Conservation (phyloP, 2,113 vertebrate genomes). For the Psephotus haematonotus region DNA sequence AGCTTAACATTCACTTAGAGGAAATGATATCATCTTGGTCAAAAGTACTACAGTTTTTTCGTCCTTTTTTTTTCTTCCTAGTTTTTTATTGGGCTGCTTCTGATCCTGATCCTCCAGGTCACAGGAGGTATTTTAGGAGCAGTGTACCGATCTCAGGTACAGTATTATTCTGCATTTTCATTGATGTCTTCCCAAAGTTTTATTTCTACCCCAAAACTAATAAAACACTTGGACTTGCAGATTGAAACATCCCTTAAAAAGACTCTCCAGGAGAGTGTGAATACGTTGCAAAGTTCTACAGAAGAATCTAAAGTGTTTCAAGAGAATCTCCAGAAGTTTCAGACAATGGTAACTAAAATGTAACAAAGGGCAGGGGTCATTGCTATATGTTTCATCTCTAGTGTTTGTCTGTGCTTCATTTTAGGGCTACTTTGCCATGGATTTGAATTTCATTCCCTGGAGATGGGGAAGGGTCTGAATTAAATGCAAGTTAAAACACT, state of each 20-base stretch:
- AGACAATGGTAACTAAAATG: conserved; percentile 62
- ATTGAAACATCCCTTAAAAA: background rate
- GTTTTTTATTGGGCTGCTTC: conserved; percentile 79
- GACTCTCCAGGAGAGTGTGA: fast-evolving
- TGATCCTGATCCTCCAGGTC: conserved; percentile 76
- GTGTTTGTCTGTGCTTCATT: background rate
- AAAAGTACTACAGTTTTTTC: background rate
- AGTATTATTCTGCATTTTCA: background rate
- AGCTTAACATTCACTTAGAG: background rate
- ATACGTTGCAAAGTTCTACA: background rate
- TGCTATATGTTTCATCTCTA: background rate
- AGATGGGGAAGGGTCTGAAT: background rate
- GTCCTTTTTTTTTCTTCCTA: background rate
- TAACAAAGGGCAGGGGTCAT: background rate
- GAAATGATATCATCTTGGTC: background rate
- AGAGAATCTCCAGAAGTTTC: background rate
- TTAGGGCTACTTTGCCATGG: background rate
- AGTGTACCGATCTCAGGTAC: conserved; percentile 67
- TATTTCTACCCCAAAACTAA: background rate
- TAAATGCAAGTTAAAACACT: background rate
- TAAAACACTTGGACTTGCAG: conserved; percentile 51
- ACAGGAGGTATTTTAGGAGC: conserved; percentile 68
- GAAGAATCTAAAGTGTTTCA: background rate
- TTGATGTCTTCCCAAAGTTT: background rate
- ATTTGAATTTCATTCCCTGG: background rate